Conservation (phyloP, 2,888 invertebrate species). For the Periphyllus acericola region DNA sequence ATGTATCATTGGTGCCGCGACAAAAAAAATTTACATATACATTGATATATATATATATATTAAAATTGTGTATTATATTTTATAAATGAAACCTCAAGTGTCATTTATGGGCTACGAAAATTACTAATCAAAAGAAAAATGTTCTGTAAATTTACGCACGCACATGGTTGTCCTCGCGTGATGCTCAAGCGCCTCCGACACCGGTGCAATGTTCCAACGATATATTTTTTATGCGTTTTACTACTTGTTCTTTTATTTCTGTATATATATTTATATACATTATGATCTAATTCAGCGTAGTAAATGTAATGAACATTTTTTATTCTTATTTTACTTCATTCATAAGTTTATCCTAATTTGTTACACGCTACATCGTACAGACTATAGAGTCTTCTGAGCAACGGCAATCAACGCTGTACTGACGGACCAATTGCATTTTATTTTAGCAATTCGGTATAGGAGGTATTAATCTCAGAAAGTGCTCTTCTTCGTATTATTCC, state of each 20-base stretch:
- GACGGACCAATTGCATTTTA: no score
- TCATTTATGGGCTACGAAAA: background rate
- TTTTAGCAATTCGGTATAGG: no score
- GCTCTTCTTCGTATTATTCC: no score
- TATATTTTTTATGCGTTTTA: background rate
- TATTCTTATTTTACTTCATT: background rate
- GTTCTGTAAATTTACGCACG: background rate
- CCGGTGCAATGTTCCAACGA: background rate
- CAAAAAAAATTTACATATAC: background rate
- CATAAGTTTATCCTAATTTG: background rate
- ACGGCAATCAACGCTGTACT: no score
- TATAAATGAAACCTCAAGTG: constrained; percentile 16
- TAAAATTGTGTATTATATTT: background rate
- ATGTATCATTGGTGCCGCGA: constrained; percentile 10
- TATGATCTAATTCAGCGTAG: background rate
- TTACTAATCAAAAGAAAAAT: background rate
- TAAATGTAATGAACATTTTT: background rate
- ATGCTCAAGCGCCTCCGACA: no score
- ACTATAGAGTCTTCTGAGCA: no score
- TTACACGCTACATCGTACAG: no score
- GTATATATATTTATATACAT: background rate
- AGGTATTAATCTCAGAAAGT: no score
- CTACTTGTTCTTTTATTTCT: background rate
- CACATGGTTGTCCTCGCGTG: background rate
- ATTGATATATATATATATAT: background rate